Base-by-base conservation (phyloP, 2,113 vertebrate genomes). In the Coturnix japonica region DNA sequence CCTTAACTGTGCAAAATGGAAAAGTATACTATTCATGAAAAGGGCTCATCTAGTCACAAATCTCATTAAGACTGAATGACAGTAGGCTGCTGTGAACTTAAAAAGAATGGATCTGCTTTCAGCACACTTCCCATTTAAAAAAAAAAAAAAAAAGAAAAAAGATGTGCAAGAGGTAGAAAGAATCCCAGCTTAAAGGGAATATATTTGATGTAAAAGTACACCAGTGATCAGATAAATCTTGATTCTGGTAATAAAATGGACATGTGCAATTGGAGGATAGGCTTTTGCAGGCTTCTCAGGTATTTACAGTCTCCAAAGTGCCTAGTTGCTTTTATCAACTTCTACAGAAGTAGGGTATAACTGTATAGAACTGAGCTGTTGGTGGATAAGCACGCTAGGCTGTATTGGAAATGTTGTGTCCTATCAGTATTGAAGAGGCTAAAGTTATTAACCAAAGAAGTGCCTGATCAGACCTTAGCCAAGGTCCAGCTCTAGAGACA, bases 61-160 rank as follows among this genome's bases (percentile, higher is more conserved):
- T 82, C 56, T 87, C 70, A 54, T 66, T 89, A 80, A 77, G 72
- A 33, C 30, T 92, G 89, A 91, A 39, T 82, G 81, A 46, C 60
- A 87, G 64, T 21, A 71, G 30, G 51, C 76, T 82, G 46, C 60
- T 41, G 43, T 67, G 78, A 87, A 60, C 39, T 74, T 87, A 33
- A 94, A 64, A 23, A 60, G 20, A n/a, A 44, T 20, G 43, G 37
- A 16, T 89, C 76, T 85, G 13, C n/a, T 91, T 81, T 91, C 78
- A 80, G 43, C 35, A 77, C 39, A 73, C 11, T 82, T 87, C 63
- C 75, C 72, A 77, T 89, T 80, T 80, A 63, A 95, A 23, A 54
- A 81, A 64, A 71, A 95, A 23, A 54, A 81, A 64, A 71, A 95
- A 23, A 54, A 81, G n/a, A 95, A 22, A 54, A 81, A 64, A 71